Evolutionary conservation across 2,888 invertebrate species (phyloP).

Genomic region (Vanessa cardui): DNA sequence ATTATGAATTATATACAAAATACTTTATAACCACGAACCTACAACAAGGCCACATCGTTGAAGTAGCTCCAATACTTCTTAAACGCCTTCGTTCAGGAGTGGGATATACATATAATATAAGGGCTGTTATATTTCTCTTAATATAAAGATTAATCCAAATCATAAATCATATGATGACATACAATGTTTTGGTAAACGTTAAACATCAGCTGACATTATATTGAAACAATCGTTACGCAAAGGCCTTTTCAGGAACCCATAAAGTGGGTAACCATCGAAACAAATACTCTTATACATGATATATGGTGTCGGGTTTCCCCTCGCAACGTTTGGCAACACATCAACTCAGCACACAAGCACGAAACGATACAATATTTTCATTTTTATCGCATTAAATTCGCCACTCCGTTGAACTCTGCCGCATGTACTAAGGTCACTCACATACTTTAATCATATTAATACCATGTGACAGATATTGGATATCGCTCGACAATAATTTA

Average conservation of each 20-base stretch:
- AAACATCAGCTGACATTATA: background rate
- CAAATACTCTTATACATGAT: slow-evolving; percentile 18
- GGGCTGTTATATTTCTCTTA: too few relatives aligned
- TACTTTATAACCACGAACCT: background rate
- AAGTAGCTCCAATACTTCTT: too few relatives aligned
- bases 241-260: slow-evolving; percentile 20
- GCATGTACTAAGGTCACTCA: background rate
- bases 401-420: background rate
- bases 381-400: slow-evolving; percentile 10
- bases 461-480: background rate
- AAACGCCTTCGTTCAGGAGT: background rate
- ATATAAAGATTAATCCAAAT: too few relatives aligned
- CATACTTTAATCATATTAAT: background rate
- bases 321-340: slow-evolving; percentile 20
- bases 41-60: too few relatives aligned
- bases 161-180: too few relatives aligned
- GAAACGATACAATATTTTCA: slow-evolving; percentile 15
- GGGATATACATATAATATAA: too few relatives aligned
- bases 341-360: slow-evolving; percentile 18
- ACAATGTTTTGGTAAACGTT: too few relatives aligned
- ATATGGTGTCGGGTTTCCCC: slow-evolving; percentile 19
- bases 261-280: slow-evolving; percentile 19
- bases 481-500: slow-evolving; percentile 14
- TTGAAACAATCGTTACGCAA: background rate
- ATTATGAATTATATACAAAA: too few relatives aligned